A percentile compares a stretch with the other conserved stretches of the same genome.
phyloP scores from a whole-genome alignment of 92 coral and sea anemone genomes.

The Parazoanthus darwini region DNA sequence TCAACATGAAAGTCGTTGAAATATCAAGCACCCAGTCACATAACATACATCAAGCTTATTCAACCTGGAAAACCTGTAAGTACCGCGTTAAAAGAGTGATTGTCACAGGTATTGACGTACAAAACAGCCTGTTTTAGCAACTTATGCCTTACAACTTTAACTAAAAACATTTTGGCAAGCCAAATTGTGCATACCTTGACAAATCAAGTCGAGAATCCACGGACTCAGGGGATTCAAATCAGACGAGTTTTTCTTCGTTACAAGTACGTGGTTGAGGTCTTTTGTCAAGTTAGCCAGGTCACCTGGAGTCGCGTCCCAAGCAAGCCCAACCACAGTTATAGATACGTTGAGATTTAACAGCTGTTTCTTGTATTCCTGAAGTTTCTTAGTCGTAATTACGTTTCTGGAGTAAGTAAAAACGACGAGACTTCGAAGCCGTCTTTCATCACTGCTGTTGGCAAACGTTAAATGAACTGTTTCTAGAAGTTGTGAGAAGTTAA shows the following conservation, averaged over 20 bases:
- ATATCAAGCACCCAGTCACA: too few relatives aligned
- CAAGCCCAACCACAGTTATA: conserved; percentile 22
- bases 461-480: not conserved
- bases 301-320: not conserved
- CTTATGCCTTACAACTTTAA: too few relatives aligned
- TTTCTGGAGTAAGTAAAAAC: not conserved
- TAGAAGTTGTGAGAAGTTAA: not conserved
- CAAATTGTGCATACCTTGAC: not conserved
- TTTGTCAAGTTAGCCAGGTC: not conserved
- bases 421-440: not conserved
- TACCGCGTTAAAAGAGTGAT: too few relatives aligned
- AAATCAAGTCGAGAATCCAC: conserved; percentile 23
- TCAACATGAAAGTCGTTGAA: too few relatives aligned
- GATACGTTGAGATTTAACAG: not conserved
- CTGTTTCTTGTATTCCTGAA: not conserved
- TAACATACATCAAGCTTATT: too few relatives aligned
- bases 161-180: not conserved
- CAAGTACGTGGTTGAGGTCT: not conserved
- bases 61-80: too few relatives aligned
- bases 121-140: not conserved
- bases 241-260: not conserved
- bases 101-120: not conserved
- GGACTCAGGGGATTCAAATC: not conserved
- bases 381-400: not conserved
- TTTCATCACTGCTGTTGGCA: not conserved